A percentile compares a stretch with the other conserved stretches of the same genome.
phyloP scores from a whole-genome alignment of 2,797 vertebrate species.

The Prionace glauca region DNA sequence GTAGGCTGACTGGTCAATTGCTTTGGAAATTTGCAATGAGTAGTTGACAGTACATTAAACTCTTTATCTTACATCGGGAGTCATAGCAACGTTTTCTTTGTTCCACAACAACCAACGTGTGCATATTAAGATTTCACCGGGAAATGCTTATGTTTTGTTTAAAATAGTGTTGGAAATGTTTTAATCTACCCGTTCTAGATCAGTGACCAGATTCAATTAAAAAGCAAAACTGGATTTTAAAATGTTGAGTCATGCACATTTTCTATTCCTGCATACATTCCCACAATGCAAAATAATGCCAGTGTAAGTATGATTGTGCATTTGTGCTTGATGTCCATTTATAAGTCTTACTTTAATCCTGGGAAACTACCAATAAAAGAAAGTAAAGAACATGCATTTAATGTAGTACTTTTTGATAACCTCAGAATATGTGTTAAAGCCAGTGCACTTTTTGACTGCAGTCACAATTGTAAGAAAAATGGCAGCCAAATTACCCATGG shows the following conservation, averaged over 20 bases:
- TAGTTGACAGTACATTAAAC: not conserved
- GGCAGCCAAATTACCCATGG: not conserved
- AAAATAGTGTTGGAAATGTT: not conserved
- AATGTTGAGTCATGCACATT: not conserved
- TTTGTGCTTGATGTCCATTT: not conserved
- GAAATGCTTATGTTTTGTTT: not conserved
- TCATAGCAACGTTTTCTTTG: not conserved
- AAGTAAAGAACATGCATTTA: not conserved
- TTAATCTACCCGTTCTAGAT: not conserved
- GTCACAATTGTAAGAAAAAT: not conserved
- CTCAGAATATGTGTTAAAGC: not conserved
- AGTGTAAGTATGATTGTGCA: not conserved
- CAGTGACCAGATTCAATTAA: not conserved
- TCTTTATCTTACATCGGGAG: not conserved
- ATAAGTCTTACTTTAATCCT: not conserved
- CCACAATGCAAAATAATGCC: not conserved
- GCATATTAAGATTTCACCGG: not conserved
- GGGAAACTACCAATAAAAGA: not conserved
- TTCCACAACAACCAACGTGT: not conserved
- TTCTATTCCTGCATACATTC: not conserved
- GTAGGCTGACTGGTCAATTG: not conserved
- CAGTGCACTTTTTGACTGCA: not conserved
- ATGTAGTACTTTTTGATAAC: not conserved
- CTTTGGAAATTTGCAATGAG: not conserved
- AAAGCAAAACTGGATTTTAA: not conserved